Evolutionary conservation across 2,113 vertebrate genomes (phyloP).

Genomic region (Anas platyrhynchos): DNA sequence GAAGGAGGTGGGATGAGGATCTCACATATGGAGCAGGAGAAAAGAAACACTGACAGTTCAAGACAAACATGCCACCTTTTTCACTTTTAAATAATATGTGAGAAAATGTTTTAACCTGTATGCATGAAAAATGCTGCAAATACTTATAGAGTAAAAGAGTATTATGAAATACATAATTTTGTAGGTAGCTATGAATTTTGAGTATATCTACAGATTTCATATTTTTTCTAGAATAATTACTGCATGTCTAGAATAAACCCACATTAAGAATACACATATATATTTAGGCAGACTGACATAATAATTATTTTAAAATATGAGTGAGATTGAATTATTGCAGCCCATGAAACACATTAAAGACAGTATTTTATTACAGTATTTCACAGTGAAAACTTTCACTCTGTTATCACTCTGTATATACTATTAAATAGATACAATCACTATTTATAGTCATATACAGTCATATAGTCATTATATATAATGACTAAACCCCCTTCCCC

Average conservation of each 20-base stretch:
- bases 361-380: background rate
- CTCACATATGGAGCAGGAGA: background rate
- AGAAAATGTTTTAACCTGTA: background rate
- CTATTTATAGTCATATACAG: background rate
- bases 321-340: background rate
- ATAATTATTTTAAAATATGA: background rate
- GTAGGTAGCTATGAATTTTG: background rate
- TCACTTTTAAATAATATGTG: background rate
- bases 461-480: no score
- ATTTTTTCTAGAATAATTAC: background rate
- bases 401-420: background rate
- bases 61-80: background rate
- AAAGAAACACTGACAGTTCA: background rate
- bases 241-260: background rate
- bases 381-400: background rate
- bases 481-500: background rate
- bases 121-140: background rate
- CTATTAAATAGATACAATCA: background rate
- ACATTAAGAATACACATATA: background rate
- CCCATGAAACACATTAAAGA: background rate
- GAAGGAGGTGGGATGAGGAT: background rate
- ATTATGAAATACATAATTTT: background rate
- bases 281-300: background rate
- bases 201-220: background rate
- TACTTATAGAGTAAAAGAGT: background rate